A percentile compares a stretch with the other conserved stretches of the same genome.
These are phyloP conservation scores for Schizothorax lantsangensis DNA, from an alignment of 2,797 vertebrate species.

Conservation along the genomic window DNA sequence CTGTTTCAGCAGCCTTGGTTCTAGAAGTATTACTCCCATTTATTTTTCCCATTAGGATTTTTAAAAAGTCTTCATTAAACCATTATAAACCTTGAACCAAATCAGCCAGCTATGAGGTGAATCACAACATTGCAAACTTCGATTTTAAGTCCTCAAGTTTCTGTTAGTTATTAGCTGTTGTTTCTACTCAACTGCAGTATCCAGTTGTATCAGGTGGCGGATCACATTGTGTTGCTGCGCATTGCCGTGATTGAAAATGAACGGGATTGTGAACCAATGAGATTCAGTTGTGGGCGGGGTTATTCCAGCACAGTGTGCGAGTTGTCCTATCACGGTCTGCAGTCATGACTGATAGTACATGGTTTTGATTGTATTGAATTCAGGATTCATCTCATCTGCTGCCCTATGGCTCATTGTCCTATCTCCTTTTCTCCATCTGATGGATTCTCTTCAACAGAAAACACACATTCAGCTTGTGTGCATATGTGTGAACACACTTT, in stretches of 20 bases:
- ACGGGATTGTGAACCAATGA: not conserved
- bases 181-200: not conserved
- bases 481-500: slow-evolving; percentile 16
- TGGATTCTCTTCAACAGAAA: slow-evolving; percentile 10
- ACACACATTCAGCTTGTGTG: not conserved
- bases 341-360: not conserved
- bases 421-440: slow-evolving; percentile 1
- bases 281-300: not conserved
- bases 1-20: not conserved
- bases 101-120: not conserved
- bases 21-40: not conserved
- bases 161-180: not conserved
- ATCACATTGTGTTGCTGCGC: not conserved
- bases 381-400: slow-evolving; percentile 30
- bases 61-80: not conserved
- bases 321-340: not conserved
- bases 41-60: not conserved
- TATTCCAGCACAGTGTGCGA: not conserved
- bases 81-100: not conserved
- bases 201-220: not conserved
- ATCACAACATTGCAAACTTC: not conserved
- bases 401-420: slow-evolving; percentile 30
- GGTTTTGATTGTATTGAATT: not conserved
- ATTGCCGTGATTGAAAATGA: not conserved
- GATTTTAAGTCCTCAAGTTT: not conserved